phyloP scores from a whole-genome alignment of 2,797 vertebrate species.

The Manis pentadactyla region DNA sequence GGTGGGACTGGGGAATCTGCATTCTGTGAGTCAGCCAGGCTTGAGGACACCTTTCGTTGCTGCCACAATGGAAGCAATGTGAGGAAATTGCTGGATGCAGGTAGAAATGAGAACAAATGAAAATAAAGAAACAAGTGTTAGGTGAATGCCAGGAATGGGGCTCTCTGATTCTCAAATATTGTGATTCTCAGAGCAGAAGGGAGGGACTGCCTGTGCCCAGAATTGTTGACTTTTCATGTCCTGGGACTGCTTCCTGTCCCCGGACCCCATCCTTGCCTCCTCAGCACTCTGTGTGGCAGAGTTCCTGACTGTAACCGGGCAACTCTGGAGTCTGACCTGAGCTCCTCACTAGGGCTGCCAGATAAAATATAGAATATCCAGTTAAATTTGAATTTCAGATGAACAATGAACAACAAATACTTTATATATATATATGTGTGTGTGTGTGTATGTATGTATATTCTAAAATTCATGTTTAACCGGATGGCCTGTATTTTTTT shows the following conservation, averaged over 20 bases:
- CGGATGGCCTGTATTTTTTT: not conserved
- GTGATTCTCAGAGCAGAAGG: constrained; percentile 51
- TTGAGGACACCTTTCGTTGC: not conserved
- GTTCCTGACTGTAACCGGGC: constrained; percentile 57
- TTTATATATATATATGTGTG: not conserved
- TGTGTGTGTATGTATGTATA: not conserved
- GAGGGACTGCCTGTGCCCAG: constrained; percentile 44
- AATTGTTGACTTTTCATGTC: constrained; percentile 58
- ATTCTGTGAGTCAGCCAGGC: not conserved
- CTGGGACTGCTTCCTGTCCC: constrained; percentile 45
- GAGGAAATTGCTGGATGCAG: not conserved
- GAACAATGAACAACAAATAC: not conserved
- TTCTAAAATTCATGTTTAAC: constrained; percentile 32
- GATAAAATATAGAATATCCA: not conserved
- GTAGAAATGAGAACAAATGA: not conserved
- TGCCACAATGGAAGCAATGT: not conserved
- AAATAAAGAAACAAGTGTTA: not conserved
- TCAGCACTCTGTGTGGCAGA: constrained; percentile 32
- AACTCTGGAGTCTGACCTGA: constrained; percentile 32
- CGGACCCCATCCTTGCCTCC: not conserved
- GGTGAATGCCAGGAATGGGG: not conserved
- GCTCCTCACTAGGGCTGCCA: not conserved
- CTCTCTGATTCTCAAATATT: constrained; percentile 52
- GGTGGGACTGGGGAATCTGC: not conserved
- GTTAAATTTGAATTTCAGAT: constrained; percentile 46